Conservation (phyloP, 2,797 vertebrate species). For the Argya squamiceps region DNA sequence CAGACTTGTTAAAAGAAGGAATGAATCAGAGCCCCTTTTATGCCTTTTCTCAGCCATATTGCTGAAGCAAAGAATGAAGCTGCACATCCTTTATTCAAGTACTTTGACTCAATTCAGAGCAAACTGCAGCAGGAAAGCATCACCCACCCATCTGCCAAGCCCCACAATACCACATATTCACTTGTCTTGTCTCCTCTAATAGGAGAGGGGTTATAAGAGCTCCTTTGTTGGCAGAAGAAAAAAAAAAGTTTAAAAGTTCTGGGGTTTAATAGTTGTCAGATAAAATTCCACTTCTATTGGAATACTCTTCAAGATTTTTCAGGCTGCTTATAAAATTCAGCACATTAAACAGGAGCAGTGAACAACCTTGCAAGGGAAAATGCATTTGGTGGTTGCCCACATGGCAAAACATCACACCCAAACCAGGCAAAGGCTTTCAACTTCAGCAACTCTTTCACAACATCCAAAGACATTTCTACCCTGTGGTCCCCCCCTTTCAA, state of each 20-base stretch:
- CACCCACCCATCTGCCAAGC: background rate
- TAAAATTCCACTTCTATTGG: background rate
- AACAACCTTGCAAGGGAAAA: background rate
- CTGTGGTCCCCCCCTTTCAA: background rate
- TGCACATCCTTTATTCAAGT: background rate
- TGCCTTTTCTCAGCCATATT: background rate
- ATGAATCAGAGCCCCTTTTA: background rate
- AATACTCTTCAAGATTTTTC: background rate
- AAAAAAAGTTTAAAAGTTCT: background rate
- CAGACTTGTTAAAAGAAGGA: background rate
- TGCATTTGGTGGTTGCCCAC: background rate
- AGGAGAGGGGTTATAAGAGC: background rate
- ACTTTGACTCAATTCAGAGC: background rate
- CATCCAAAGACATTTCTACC: background rate
- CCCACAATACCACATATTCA: background rate
- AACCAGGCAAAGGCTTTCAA: background rate
- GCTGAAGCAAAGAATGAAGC: background rate
- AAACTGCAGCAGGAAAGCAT: background rate
- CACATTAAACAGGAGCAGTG: background rate
- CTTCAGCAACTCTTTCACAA: background rate
- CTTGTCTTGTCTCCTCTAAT: background rate
- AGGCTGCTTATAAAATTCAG: background rate
- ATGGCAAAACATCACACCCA: background rate
- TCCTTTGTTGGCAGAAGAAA: background rate
- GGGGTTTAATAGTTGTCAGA: background rate